Percentiles rank a stretch among this genome's conserved stretches.
Evolutionary conservation across 2,888 invertebrate species (phyloP).

Genomic region (Isotomurus palustris): DNA sequence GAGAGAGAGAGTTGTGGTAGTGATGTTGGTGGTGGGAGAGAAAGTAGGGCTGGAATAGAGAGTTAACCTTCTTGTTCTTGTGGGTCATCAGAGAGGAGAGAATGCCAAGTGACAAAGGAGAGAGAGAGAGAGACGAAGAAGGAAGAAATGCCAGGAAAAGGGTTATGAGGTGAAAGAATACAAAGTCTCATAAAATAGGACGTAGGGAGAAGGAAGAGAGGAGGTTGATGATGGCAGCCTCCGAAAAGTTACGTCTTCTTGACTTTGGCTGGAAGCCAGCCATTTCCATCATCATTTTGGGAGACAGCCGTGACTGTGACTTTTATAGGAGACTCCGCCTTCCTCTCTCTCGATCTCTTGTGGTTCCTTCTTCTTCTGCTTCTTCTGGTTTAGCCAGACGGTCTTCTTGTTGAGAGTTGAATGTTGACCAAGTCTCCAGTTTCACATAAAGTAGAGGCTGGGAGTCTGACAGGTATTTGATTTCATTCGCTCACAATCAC

Average conservation of each 20-base stretch:
- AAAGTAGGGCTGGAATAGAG: no score
- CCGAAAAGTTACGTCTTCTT: slow-evolving; percentile 12
- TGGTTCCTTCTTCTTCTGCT: no score
- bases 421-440: no score
- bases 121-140: slow-evolving; percentile 10
- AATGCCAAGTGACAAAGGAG: slow-evolving; percentile 21
- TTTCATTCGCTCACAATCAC: background rate
- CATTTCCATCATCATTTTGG: slow-evolving; percentile 35
- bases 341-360: no score
- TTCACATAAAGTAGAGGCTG: no score
- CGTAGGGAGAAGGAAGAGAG: slow-evolving; percentile 7
- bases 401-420: no score
- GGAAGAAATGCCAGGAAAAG: slow-evolving; percentile 13
- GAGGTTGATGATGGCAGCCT: slow-evolving; percentile 11
- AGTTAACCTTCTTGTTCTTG: background rate
- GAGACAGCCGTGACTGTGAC: slow-evolving; percentile 17
- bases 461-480: no score
- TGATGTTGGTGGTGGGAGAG: no score
- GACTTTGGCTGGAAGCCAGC: slow-evolving; percentile 28
- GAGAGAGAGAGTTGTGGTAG: no score
- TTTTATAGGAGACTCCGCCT: background rate
- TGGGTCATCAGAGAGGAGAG: slow-evolving; percentile 7
- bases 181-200: slow-evolving; percentile 13
- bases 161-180: slow-evolving; percentile 29
- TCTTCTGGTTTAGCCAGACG: no score